Evolutionary conservation across 2,797 vertebrate genomes (phyloP).

Genomic region (Psittacula derbiana): DNA sequence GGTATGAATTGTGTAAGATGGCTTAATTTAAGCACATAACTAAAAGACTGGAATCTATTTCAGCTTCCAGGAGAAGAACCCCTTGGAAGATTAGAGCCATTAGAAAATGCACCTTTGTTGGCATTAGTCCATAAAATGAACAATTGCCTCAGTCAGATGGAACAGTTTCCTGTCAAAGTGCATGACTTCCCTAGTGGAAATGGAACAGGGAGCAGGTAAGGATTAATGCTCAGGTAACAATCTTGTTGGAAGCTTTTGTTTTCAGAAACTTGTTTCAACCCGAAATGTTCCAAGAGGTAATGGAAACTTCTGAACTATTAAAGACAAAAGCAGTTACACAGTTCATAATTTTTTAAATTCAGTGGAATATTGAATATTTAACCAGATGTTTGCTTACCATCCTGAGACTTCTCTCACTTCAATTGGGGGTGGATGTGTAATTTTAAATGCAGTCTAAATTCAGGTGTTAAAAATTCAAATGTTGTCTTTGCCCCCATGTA

Average conservation of each 20-base stretch:
- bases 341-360: neutral
- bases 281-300: neutral
- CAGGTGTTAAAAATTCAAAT: neutral
- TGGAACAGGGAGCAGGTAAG: slow-evolving; percentile 98
- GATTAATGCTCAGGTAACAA: slow-evolving; percentile 69
- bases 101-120: slow-evolving; percentile 89
- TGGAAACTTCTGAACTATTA: neutral
- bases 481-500: neutral
- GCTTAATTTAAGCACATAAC: neutral
- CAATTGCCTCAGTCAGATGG: slow-evolving; percentile 99
- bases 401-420: neutral
- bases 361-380: neutral
- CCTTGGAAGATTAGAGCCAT: slow-evolving; percentile 87
- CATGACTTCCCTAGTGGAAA: slow-evolving; percentile 99
- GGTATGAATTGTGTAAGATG: neutral
- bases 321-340: neutral
- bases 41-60: slow-evolving; percentile 5
- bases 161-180: slow-evolving; percentile 98
- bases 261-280: neutral
- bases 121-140: slow-evolving; percentile 98
- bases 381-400: neutral
- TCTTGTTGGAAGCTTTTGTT: neutral
- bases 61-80: slow-evolving; percentile 93
- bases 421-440: neutral
- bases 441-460: neutral